These are phyloP conservation scores for Latrodectus geometricus DNA, from an alignment of 1,140 invertebrate species.

Conservation along the genomic window DNA sequence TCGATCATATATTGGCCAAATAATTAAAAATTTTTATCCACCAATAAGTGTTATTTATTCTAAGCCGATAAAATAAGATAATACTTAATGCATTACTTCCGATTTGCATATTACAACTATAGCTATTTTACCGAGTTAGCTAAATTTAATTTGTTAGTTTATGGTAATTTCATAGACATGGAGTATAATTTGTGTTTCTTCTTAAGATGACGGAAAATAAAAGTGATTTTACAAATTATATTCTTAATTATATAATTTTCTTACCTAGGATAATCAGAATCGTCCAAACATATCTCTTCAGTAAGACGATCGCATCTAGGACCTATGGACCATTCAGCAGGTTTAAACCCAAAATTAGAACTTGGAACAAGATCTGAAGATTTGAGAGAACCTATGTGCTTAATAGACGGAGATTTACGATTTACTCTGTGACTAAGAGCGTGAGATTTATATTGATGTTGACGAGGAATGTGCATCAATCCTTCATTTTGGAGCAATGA, in stretches of 20 bases:
- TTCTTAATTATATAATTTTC: not conserved
- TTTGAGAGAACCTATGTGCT: conserved; percentile 51
- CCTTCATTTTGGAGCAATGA: conserved; percentile 41
- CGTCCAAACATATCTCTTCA: conserved; percentile 80
- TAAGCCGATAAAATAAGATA: no score
- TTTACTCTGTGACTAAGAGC: not conserved
- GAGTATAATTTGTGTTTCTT: no score
- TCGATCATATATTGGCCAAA: no score
- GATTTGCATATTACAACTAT: no score
- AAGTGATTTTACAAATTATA: not conserved
- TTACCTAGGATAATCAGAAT: conserved; percentile 83
- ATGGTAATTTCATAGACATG: no score
- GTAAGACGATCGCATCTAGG: conserved; percentile 79
- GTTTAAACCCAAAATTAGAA: conserved; percentile 5
- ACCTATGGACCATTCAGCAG: conserved; percentile 31
- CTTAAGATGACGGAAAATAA: no score
- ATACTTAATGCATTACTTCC: no score
- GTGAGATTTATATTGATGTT: not conserved
- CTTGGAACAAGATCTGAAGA: conserved; percentile 7
- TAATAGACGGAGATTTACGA: conserved; percentile 49
- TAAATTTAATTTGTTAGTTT: no score
- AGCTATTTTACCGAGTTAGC: no score
- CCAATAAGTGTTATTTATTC: no score
- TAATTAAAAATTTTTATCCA: no score
- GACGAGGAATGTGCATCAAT: not conserved